Conservation (phyloP, 2,888 invertebrate genomes). For the Agrenia bidenticulata region DNA sequence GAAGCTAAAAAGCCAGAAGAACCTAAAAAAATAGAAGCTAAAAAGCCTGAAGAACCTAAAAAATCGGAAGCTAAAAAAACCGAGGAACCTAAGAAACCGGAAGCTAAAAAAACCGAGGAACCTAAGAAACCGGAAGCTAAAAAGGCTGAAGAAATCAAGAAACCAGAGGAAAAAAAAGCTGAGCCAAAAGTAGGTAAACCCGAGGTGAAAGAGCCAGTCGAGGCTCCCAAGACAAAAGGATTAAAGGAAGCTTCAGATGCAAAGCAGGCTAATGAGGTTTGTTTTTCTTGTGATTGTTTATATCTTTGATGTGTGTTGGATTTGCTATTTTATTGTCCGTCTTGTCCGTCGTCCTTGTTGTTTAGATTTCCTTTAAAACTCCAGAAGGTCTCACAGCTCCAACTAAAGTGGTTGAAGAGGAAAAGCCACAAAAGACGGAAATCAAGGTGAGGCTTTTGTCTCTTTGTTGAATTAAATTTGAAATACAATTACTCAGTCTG, state of each 20-base stretch:
- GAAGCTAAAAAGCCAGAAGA: constrained; percentile 53
- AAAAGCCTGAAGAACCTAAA: constrained; percentile 29
- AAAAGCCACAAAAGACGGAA: constrained; percentile 31
- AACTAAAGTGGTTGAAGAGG: constrained; percentile 37
- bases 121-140: constrained; percentile 11
- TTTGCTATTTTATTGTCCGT: neutral
- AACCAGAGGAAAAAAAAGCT: constrained; percentile 19
- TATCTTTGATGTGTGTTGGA: neutral
- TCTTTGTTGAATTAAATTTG: no score
- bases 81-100: constrained; percentile 10
- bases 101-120: constrained; percentile 8
- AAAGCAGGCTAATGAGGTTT: constrained; percentile 18
- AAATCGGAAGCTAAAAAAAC: constrained; percentile 6
- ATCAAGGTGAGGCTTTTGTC: constrained; percentile 24
- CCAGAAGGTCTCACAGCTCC: constrained; percentile 30
- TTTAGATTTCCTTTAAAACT: constrained; percentile 29
- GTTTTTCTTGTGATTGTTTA: neutral
- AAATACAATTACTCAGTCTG: neutral
- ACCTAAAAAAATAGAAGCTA: constrained; percentile 56
- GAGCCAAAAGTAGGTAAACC: constrained; percentile 14
- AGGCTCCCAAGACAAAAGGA: constrained; percentile 19
- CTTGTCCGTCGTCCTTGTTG: neutral
- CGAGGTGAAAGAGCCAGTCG: constrained; percentile 22
- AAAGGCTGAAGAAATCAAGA: constrained; percentile 28
- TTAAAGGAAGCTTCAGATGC: constrained; percentile 15